Percentiles rank a stretch among this genome's conserved stretches.
Evolutionary conservation across 2,888 invertebrate genomes (phyloP).

Genomic region (Lycophotia porphyrea): DNA sequence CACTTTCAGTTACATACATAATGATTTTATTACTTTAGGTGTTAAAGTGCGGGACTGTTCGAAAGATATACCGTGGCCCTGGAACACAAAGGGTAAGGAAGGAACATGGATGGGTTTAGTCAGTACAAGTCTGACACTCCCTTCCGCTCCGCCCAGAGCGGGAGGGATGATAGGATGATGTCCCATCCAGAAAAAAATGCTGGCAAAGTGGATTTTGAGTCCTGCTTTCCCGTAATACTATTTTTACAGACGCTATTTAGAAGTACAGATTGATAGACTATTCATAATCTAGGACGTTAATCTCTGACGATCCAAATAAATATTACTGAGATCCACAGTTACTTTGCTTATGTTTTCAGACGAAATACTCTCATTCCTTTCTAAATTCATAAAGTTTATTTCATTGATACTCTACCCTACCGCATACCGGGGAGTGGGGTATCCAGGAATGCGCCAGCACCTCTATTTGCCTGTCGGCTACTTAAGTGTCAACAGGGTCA

Average conservation of each 20-base stretch:
- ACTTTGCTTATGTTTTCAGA: background rate
- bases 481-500: slow-evolving; percentile 37
- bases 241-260: background rate
- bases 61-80: too few relatives aligned
- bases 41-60: too few relatives aligned
- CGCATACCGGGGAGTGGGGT: too few relatives aligned
- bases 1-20: background rate
- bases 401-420: background rate
- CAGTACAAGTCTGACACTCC: too few relatives aligned
- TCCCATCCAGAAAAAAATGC: too few relatives aligned
- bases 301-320: too few relatives aligned
- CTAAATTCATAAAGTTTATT: background rate
- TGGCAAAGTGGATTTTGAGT: background rate
- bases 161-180: too few relatives aligned
- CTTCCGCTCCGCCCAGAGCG: too few relatives aligned
- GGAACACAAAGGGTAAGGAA: too few relatives aligned
- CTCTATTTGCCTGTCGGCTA: background rate
- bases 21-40: background rate
- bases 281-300: background rate
- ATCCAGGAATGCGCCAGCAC: slow-evolving; percentile 10
- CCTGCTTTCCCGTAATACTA: background rate
- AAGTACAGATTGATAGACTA: background rate
- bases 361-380: background rate
- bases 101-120: too few relatives aligned
- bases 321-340: too few relatives aligned